Conservation (phyloP, 2,113 vertebrate species). For the Gymnobelideus leadbeateri region DNA sequence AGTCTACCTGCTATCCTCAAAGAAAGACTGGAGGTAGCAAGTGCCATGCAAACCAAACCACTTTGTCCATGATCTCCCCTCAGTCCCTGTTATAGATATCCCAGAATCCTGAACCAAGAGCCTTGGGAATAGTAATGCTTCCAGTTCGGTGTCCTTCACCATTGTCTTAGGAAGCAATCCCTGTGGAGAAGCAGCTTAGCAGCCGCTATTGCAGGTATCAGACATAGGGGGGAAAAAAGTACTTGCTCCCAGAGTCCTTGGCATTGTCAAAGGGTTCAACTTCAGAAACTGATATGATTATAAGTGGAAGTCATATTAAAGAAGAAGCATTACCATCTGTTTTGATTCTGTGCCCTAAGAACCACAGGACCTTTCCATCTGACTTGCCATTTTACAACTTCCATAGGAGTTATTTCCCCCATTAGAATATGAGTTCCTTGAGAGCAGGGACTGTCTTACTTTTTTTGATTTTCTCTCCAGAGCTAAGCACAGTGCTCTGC, state of each 20-base stretch:
- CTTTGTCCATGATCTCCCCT: background rate
- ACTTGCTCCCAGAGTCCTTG: background rate
- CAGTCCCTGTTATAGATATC: background rate
- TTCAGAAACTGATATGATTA: background rate
- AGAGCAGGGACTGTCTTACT: background rate
- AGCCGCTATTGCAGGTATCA: background rate
- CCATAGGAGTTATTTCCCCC: background rate
- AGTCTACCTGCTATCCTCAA: background rate
- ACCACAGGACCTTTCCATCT: background rate
- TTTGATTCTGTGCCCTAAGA: background rate
- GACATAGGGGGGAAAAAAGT: background rate
- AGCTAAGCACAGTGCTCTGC: background rate
- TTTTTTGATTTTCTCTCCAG: background rate
- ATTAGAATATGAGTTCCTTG: background rate
- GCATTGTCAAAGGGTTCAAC: background rate
- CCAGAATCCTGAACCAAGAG: background rate
- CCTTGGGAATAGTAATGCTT: background rate
- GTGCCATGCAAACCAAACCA: background rate
- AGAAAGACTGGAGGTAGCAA: background rate
- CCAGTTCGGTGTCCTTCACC: background rate
- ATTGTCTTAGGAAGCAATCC: background rate
- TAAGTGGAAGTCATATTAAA: background rate
- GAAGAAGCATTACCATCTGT: background rate
- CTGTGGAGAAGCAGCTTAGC: background rate
- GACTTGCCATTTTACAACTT: background rate